Evolutionary conservation across 2,797 vertebrate species (phyloP).

Genomic region (Macropodus opercularis): DNA sequence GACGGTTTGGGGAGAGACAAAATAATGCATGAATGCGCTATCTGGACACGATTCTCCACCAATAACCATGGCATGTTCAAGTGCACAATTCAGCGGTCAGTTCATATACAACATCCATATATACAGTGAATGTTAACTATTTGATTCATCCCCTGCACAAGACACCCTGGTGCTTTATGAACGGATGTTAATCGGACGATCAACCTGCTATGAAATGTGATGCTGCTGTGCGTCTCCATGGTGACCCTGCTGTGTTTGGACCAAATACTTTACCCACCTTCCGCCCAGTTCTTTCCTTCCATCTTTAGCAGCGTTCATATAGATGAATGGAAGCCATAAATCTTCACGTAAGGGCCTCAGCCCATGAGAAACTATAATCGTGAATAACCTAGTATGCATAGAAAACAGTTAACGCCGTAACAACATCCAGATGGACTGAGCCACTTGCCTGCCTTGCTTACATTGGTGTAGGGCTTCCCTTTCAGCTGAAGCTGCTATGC

Average conservation of each 20-base stretch:
- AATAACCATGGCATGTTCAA: slow-evolving; percentile 12
- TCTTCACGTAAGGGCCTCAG: slow-evolving; percentile 46
- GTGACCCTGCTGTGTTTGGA: slow-evolving; percentile 48
- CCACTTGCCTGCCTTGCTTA: slow-evolving; percentile 29
- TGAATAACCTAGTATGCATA: slow-evolving; percentile 61
- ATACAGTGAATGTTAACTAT: no score
- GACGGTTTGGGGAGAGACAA: slow-evolving; percentile 34
- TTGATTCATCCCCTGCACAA: background rate
- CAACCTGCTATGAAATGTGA: slow-evolving; percentile 21
- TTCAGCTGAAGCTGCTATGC: slow-evolving; percentile 26
- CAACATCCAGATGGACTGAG: slow-evolving; percentile 66
- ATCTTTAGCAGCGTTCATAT: slow-evolving; percentile 38
- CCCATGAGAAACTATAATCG: slow-evolving; percentile 26
- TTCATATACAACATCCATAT: slow-evolving; percentile 1
- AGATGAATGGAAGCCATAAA: slow-evolving; percentile 48
- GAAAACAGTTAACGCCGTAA: slow-evolving; percentile 51
- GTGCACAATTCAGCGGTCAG: slow-evolving; percentile 1
- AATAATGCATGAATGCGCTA: slow-evolving; percentile 11
- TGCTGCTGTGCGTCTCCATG: slow-evolving; percentile 52
- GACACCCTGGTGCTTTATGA: slow-evolving; percentile 21
- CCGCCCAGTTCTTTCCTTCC: slow-evolving; percentile 26
- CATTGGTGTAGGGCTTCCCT: slow-evolving; percentile 19
- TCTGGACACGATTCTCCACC: slow-evolving; percentile 27
- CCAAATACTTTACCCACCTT: slow-evolving; percentile 45
- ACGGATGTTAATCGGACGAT: slow-evolving; percentile 23